Conservation (phyloP, 2,888 invertebrate species). For the Torymus tubicola region DNA sequence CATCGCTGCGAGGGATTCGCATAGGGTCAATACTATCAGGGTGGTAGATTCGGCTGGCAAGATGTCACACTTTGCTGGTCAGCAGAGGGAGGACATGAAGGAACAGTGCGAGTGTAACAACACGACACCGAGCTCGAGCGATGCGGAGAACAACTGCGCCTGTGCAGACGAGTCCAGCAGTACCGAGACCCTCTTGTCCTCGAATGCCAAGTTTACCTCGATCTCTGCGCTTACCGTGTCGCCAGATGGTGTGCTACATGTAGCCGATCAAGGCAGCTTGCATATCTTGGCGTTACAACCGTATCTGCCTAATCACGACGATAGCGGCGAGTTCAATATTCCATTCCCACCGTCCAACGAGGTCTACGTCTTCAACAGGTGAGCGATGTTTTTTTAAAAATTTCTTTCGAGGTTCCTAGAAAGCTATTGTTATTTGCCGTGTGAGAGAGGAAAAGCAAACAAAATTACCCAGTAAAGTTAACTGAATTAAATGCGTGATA, state of each 20-base stretch:
- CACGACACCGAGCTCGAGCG: conserved; percentile 69
- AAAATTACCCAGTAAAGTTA: too few species aligned
- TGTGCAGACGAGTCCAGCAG: conserved; percentile 84
- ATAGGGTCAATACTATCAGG: conserved; percentile 88
- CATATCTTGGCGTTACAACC: conserved; percentile 91
- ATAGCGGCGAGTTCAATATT: conserved; percentile 94
- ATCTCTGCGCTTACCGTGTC: conserved; percentile 95
- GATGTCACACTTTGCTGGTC: conserved; percentile 95
- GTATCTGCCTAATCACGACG: conserved; percentile 90
- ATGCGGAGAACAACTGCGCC: conserved; percentile 78
- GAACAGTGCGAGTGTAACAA: conserved; percentile 70
- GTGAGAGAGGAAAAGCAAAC: too few species aligned
- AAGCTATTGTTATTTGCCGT: too few species aligned
- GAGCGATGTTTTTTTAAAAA: too few species aligned
- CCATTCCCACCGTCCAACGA: conserved; percentile 96
- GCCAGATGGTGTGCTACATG: conserved; percentile 95
- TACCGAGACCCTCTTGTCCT: conserved; percentile 90
- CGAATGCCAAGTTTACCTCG: conserved; percentile 92
- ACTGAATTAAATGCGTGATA: too few species aligned
- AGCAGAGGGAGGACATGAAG: conserved; percentile 79
- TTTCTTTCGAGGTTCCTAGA: too few species aligned
- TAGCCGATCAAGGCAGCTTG: conserved; percentile 95
- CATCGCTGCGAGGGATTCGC: conserved; percentile 94
- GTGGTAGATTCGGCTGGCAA: conserved; percentile 93
- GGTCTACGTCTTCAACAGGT: conserved; percentile 92